Percentiles rank a stretch among this genome's conserved stretches.
Evolutionary conservation across 2,797 vertebrate species (phyloP).

Genomic region (Oreonectes daqikongensis): DNA sequence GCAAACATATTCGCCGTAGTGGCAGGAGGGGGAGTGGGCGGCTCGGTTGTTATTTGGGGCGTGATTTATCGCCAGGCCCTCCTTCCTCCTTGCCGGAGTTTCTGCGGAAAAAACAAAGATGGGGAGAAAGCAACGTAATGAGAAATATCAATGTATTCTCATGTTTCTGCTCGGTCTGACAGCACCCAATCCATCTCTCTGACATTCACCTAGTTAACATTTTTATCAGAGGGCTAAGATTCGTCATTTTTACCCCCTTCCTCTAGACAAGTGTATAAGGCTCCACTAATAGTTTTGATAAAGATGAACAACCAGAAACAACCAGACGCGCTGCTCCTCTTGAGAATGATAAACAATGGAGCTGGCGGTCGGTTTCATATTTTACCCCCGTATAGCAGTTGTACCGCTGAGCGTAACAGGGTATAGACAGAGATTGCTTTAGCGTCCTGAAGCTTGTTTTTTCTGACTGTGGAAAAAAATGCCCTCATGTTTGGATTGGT

Average conservation of each 20-base stretch:
- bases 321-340: slow-evolving; percentile 19
- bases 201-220: slow-evolving; percentile 94
- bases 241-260: slow-evolving; percentile 81
- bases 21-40: slow-evolving; percentile 65
- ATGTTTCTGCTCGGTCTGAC: slow-evolving; percentile 83
- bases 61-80: slow-evolving; percentile 83
- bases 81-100: slow-evolving; percentile 74
- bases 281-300: slow-evolving; percentile 81
- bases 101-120: slow-evolving; percentile 75
- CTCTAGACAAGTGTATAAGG: slow-evolving; percentile 77
- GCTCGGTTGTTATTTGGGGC: slow-evolving; percentile 78
- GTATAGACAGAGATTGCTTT: not conserved
- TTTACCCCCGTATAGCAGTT: slow-evolving; percentile 17
- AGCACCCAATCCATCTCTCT: slow-evolving; percentile 88
- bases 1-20: slow-evolving; percentile 78
- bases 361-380: slow-evolving; percentile 31
- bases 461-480: not conserved
- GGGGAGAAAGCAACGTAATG: slow-evolving; percentile 83
- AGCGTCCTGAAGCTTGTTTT: not conserved
- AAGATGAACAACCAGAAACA: slow-evolving; percentile 71
- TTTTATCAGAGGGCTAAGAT: slow-evolving; percentile 88
- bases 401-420: not conserved
- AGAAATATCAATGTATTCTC: slow-evolving; percentile 91
- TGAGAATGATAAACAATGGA: slow-evolving; percentile 56
- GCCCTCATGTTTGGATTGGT: not conserved